Evolutionary conservation across 2,888 invertebrate species (phyloP), one percentile per base, ranked within the genome.

Genomic region (Nomada hirtipes): DNA sequence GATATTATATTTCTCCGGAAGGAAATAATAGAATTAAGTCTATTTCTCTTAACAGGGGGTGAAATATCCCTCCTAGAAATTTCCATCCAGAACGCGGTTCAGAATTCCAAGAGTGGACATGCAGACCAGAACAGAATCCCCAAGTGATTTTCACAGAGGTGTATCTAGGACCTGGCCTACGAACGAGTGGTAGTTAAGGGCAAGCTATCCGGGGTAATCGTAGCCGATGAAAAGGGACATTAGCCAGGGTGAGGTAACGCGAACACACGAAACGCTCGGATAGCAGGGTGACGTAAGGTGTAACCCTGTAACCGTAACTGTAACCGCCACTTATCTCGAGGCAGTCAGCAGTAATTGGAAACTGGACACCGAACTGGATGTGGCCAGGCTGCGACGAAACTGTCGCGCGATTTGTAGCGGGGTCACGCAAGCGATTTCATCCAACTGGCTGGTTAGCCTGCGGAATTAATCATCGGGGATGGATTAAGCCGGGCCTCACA

Each of bases 301-400:
- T 89, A 87, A 86, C 87, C 79, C 86, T 84, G 83, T 89, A 87
- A 87, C 85, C 88, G 91, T 89, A 91, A 91, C 90, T 85, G 88
- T 91, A 91, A 91, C 91, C 91, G 84, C 86, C 89, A 90, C 88
- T 91, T 89, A 91, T 90, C 89, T 87, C 82, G 36, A 76, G 84
- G 75, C 76, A 79, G 80, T 81, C 81, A 69, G 67, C 85, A 71
- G 76, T 91, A 91, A 91, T 91, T 91, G 91, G 91, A 89, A 90
- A 91, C 85, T 65, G 69, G 91, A 91, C 76, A 87, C 86, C 79
- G 70, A 65, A 36, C 53, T 50, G 69, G 69, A 76, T 63, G 47
- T 36, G 42, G 59, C 65, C 50, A 29, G 73, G 64, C 61, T 55
- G 82, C 65, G 64, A 75, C 76, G 80, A 72, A 80, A 83, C 78